phyloP scores from a whole-genome alignment of 2,113 vertebrate species.

The Scolopax mira region DNA sequence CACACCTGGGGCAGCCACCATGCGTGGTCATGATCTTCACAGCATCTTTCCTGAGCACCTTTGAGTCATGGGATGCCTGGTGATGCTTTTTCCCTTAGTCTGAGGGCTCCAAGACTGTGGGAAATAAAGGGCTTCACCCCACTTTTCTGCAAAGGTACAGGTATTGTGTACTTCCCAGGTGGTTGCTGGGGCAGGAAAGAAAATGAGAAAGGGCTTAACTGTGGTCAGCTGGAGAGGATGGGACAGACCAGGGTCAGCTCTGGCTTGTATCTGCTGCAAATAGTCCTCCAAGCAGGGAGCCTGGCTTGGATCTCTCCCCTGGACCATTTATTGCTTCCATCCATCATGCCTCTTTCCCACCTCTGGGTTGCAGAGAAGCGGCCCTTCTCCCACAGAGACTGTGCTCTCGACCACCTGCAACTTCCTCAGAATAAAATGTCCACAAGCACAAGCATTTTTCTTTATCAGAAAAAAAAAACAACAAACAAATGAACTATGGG shows the following conservation, averaged over 20 bases:
- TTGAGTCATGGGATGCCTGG: neutral
- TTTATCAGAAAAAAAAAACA: neutral
- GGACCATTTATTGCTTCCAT: neutral
- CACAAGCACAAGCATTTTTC: neutral
- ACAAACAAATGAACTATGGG: neutral
- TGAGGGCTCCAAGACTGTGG: neutral
- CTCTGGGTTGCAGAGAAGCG: rapidly evolving
- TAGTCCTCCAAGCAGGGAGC: neutral
- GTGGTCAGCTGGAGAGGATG: neutral
- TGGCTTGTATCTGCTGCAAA: neutral
- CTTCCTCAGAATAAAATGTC: neutral
- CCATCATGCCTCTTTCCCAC: neutral
- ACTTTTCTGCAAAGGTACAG: neutral
- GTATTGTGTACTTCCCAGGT: neutral
- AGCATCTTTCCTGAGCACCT: neutral
- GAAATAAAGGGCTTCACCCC: neutral
- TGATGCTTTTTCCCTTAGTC: neutral
- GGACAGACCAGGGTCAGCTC: neutral
- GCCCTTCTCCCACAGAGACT: neutral
- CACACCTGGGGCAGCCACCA: neutral
- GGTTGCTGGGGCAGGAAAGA: neutral
- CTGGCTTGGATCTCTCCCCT: neutral
- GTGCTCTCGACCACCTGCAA: neutral
- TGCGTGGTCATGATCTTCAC: neutral
- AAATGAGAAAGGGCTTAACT: neutral